Base-by-base conservation (phyloP, 64 coral and sea anemone genomes). In the Platygyra sinensis region DNA sequence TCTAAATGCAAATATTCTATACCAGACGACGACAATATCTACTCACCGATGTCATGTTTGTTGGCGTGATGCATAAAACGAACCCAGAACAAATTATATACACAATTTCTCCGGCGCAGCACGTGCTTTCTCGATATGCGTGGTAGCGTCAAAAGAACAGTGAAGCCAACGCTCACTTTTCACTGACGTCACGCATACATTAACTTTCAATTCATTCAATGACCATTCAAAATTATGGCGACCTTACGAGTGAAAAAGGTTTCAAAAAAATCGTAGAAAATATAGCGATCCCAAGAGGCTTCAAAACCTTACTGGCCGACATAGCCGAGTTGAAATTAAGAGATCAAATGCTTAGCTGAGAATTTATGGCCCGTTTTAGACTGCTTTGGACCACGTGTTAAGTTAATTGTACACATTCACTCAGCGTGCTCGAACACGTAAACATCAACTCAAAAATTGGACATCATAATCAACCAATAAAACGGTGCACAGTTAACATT, bases 41-140 rank as follows among this genome's bases (percentile, higher is more conserved):
- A 83, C 80, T 83, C 14, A 83, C 80, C 80, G 80, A 83, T 24
- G 80, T 67, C 80, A 83, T 83, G 17, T 19, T 82, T 64, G 60
- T n/a, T 19, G 59, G 16, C 14, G 14, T 8, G 30, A 22, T 46
- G 6, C 12, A 25, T 38, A n/a, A 18, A 8, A 31, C 30, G 61
- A 39, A 83, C 31, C 0, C 19, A 20, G 32, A 38, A 22, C 20
- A 67, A 19, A 2, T 17, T 62, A 20, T 13, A 12, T 15, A 67
- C 33, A 15, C 60, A 20, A 24, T 12, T 10, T 22, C 60, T 65
- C 80, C 57, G 16, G 2, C 7, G 0, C 8, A 36, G 22, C 80
- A 82, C 80, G 80, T 82, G 80, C 9, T 61, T 9, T 20, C 1
- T 14, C 20, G n/a, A 22, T 25, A 22, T 25, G 19, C 63, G 16